These are phyloP conservation scores for Nasonovia ribisnigri DNA, from an alignment of 2,888 invertebrate genomes.

Conservation along the genomic window DNA sequence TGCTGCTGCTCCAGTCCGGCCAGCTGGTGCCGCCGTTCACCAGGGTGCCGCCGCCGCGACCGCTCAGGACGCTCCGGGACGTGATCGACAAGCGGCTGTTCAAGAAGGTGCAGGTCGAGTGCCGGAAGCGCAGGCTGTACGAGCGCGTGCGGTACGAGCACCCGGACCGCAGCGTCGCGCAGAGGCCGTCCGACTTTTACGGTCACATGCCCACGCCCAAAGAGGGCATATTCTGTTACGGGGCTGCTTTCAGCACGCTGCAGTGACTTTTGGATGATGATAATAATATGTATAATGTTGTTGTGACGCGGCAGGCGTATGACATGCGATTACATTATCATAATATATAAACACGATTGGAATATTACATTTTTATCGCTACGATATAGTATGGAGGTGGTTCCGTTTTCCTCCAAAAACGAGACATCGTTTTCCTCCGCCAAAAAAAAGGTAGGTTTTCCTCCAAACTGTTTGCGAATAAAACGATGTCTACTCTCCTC, in stretches of 20 bases:
- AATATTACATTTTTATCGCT: no score
- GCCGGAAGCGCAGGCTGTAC: constrained; percentile 29
- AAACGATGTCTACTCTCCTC: no score
- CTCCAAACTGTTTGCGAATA: no score
- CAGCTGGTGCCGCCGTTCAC: constrained; percentile 47
- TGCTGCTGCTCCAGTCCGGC: constrained; percentile 38
- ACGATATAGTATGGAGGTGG: no score
- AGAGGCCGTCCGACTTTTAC: constrained; percentile 17
- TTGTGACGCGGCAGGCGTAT: no score
- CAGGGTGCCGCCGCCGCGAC: not conserved
- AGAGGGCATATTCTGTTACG: constrained; percentile 35
- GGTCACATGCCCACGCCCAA: constrained; percentile 23
- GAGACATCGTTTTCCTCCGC: no score
- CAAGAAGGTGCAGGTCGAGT: constrained; percentile 32
- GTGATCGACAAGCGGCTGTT: constrained; percentile 23
- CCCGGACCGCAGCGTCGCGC: not conserved
- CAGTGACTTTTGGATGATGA: not conserved
- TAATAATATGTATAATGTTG: no score
- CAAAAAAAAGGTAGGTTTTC: no score
- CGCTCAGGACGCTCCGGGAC: constrained; percentile 7
- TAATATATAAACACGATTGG: no score
- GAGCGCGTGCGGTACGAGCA: not conserved
- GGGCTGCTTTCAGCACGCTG: constrained; percentile 21
- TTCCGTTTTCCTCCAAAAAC: no score
- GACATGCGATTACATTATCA: no score